Percentiles rank a stretch among this genome's conserved stretches.
phyloP scores from a whole-genome alignment of 2,797 vertebrate species.

The Netta rufina region DNA sequence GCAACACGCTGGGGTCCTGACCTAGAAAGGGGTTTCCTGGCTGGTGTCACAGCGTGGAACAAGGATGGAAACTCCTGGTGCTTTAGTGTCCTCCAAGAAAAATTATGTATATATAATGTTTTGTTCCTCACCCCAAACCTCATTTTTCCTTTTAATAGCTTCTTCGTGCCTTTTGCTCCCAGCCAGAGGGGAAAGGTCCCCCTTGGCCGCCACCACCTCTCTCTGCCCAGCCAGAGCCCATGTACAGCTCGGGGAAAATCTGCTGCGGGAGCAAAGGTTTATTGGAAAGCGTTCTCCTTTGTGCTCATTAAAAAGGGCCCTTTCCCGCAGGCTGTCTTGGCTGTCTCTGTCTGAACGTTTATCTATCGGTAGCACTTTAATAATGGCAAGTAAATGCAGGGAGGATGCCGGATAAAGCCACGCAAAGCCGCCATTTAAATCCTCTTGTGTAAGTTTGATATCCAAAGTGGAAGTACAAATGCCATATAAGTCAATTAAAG shows the following conservation, averaged over 20 bases:
- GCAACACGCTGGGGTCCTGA: not conserved
- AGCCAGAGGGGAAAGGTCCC: not conserved
- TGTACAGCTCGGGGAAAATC: not conserved
- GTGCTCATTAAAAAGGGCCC: not conserved
- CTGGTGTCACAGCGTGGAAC: accelerated
- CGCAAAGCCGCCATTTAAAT: conserved; percentile 41
- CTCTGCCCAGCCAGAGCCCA: not conserved
- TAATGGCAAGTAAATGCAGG: conserved; percentile 30
- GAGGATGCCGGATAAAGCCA: conserved; percentile 8
- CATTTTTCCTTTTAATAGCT: accelerated
- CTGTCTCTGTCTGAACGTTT: not conserved
- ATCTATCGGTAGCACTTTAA: conserved; percentile 26
- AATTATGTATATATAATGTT: accelerated
- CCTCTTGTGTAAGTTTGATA: conserved; percentile 65
- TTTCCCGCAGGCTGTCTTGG: not conserved
- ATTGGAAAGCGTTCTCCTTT: not conserved
- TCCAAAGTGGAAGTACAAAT: conserved; percentile 62
- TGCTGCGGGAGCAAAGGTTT: not conserved
- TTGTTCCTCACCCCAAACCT: not conserved
- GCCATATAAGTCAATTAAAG: conserved; percentile 75
- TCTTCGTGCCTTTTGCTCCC: not conserved
- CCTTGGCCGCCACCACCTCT: not conserved
- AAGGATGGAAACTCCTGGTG: not conserved
- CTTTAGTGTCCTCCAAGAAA: not conserved
- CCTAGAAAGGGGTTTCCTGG: not conserved